phyloP scores from a whole-genome alignment of 2,113 vertebrate genomes.

The Megaleporinus macrocephalus region DNA sequence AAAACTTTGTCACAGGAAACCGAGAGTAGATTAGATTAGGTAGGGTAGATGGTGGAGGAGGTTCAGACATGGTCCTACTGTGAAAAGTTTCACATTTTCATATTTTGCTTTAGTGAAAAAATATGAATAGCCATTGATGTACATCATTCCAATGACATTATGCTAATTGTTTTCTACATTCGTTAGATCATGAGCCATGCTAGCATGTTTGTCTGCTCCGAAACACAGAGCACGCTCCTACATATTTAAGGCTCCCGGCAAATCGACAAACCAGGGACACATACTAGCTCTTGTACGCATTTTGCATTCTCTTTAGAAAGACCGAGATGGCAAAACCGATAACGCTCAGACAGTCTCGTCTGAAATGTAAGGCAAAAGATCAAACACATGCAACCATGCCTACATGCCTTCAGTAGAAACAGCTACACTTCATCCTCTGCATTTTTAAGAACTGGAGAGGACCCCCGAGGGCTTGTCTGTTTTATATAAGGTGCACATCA shows the following conservation, averaged over 20 bases:
- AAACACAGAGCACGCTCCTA: not conserved
- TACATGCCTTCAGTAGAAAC: not conserved
- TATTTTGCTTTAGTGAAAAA: too few species aligned
- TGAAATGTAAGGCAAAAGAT: constrained; percentile 33
- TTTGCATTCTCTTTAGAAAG: constrained; percentile 56
- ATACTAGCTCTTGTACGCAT: constrained; percentile 20
- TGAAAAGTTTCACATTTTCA: too few species aligned
- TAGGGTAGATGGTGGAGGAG: too few species aligned
- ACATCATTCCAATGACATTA: too few species aligned
- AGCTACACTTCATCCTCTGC: constrained; percentile 23
- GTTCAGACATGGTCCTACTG: too few species aligned
- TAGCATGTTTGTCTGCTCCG: not conserved
- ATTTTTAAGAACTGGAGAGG: constrained; percentile 27
- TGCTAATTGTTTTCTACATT: too few species aligned
- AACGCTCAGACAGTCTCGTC: constrained; percentile 25
- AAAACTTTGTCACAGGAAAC: too few species aligned
- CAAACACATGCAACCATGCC: constrained; percentile 23
- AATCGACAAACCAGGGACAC: not conserved
- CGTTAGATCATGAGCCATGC: not conserved
- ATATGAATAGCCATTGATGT: not conserved
- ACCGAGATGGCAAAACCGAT: constrained; percentile 24
- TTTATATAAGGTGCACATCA: not conserved
- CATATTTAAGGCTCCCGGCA: not conserved
- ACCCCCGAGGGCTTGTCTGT: not conserved
- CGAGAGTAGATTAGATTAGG: too few species aligned